These are phyloP conservation scores for Achlya flavicornis DNA, from an alignment of 2,888 invertebrate species.

Conservation along the genomic window DNA sequence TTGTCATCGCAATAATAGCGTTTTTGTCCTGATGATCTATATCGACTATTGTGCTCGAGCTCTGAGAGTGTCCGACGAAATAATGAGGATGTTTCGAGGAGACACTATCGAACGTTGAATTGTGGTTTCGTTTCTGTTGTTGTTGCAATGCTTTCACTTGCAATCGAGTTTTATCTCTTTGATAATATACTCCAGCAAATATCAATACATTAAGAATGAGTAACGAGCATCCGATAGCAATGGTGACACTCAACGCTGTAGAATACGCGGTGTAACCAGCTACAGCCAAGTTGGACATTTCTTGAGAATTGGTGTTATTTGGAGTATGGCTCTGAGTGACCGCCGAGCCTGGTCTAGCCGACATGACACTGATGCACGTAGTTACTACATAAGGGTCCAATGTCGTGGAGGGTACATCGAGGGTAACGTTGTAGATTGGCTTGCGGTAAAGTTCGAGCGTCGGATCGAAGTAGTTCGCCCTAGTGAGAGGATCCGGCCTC, in stretches of 20 bases:
- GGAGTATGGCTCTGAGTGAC: slow-evolving; percentile 72
- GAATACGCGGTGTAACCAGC: slow-evolving; percentile 90
- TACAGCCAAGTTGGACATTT: slow-evolving; percentile 91
- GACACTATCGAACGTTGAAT: slow-evolving; percentile 82
- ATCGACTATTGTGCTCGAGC: slow-evolving; percentile 92
- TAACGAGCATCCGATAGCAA: slow-evolving; percentile 92
- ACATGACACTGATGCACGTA: slow-evolving; percentile 88
- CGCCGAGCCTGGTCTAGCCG: slow-evolving; percentile 84
- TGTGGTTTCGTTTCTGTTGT: slow-evolving; percentile 86
- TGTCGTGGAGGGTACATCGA: slow-evolving; percentile 79
- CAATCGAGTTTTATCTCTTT: slow-evolving; percentile 89
- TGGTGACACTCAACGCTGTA: slow-evolving; percentile 90
- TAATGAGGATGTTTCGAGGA: slow-evolving; percentile 90
- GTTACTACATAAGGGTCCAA: slow-evolving; percentile 87
- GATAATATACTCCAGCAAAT: slow-evolving; percentile 93
- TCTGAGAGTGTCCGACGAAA: slow-evolving; percentile 90
- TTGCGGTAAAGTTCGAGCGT: slow-evolving; percentile 85
- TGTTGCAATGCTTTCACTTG: slow-evolving; percentile 91
- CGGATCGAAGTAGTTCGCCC: slow-evolving; percentile 86
- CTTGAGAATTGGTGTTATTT: slow-evolving; percentile 88
- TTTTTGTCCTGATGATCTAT: slow-evolving; percentile 90
- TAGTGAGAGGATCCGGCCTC: slow-evolving; percentile 90
- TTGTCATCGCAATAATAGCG: slow-evolving; percentile 80
- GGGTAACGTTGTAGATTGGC: slow-evolving; percentile 82
- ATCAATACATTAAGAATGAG: slow-evolving; percentile 92